These are phyloP conservation scores for Pempheris klunzingeri DNA, from an alignment of 2,797 vertebrate genomes.

Conservation along the genomic window DNA sequence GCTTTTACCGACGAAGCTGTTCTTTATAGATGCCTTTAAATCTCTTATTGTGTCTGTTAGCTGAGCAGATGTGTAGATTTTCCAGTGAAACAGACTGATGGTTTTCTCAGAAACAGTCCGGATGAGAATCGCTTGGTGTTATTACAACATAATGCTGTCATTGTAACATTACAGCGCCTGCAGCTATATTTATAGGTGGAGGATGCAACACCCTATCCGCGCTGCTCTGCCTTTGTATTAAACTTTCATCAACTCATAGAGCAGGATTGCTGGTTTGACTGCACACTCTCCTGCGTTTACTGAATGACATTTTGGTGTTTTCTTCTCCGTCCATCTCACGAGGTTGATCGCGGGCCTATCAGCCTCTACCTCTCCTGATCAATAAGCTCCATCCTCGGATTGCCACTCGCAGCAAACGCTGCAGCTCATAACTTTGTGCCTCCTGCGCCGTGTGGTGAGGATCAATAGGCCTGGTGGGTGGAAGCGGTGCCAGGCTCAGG, in stretches of 20 bases:
- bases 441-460: slow-evolving; percentile 10
- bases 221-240: slow-evolving; percentile 38
- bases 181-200: slow-evolving; percentile 71
- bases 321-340: slow-evolving; percentile 19
- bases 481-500: slow-evolving; percentile 45
- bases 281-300: slow-evolving; percentile 11
- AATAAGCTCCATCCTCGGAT: slow-evolving; percentile 38
- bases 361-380: slow-evolving; percentile 60
- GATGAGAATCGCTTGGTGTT: slow-evolving; percentile 56
- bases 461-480: slow-evolving; percentile 10
- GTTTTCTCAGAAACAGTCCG: slow-evolving; percentile 45
- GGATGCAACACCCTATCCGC: slow-evolving; percentile 66
- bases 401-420: slow-evolving; percentile 17
- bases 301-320: slow-evolving; percentile 22
- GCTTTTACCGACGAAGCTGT: slow-evolving; percentile 43
- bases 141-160: slow-evolving; percentile 71
- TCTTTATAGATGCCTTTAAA: slow-evolving; percentile 35
- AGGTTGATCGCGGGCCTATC: slow-evolving; percentile 56
- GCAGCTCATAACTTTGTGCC: slow-evolving; percentile 19
- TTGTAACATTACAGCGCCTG: slow-evolving; percentile 67
- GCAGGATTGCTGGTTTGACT: slow-evolving; percentile 1
- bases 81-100: neutral
- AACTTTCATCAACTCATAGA: slow-evolving; percentile 66
- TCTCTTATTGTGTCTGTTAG: slow-evolving; percentile 26
- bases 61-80: slow-evolving; percentile 22